A percentile compares a stretch with the other conserved stretches of the same genome.
Evolutionary conservation across 2,888 invertebrate genomes (phyloP).

Genomic region (Protophormia terraenovae): DNA sequence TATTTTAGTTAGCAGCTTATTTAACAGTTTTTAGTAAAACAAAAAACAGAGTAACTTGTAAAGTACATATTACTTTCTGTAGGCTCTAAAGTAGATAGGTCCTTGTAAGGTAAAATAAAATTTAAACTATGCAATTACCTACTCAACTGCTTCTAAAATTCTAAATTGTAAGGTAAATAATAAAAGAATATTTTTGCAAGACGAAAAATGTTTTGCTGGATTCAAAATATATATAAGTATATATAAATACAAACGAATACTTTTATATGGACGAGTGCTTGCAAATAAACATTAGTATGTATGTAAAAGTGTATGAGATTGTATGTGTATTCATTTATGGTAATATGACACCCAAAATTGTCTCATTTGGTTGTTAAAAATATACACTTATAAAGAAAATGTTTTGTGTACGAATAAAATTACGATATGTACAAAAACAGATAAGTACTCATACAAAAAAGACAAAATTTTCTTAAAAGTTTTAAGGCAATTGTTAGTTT

Average conservation of each 20-base stretch:
- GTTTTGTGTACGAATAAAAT: conserved; percentile 2
- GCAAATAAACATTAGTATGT: conserved; percentile 63
- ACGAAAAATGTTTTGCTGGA: neutral
- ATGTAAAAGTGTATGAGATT: neutral
- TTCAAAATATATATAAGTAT: conserved; percentile 10
- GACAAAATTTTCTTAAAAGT: no score
- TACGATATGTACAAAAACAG: neutral
- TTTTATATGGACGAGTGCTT: neutral
- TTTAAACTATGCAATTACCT: no score
- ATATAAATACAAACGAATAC: neutral
- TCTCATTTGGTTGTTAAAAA: conserved; percentile 33
- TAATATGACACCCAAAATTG: conserved; percentile 65
- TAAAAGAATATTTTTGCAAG: no score
- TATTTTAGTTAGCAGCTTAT: no score
- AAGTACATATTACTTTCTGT: no score
- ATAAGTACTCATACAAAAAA: neutral
- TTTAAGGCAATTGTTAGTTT: no score
- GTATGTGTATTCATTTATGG: conserved; percentile 56
- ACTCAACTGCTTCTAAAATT: no score
- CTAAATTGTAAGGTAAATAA: no score
- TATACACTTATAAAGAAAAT: conserved; percentile 3
- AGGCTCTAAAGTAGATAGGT: no score
- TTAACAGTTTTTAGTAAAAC: no score
- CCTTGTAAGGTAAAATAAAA: no score
- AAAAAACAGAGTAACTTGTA: no score